phyloP scores from a whole-genome alignment of 2,113 vertebrate genomes.

The Nycticryphes semicollaris region DNA sequence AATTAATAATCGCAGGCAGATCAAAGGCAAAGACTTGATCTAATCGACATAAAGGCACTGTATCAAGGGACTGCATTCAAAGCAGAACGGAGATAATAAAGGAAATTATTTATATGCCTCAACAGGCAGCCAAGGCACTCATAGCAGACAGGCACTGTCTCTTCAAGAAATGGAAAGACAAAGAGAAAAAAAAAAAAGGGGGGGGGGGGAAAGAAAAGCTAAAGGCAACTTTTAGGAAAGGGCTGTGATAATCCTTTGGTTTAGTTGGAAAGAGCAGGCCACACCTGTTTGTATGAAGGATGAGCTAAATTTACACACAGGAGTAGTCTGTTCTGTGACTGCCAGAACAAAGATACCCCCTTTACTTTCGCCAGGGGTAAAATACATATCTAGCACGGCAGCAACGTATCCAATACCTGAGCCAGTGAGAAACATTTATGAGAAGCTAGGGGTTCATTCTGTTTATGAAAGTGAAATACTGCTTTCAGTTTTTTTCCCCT shows the following conservation, averaged over 20 bases:
- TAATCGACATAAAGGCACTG: neutral
- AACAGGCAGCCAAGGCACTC: neutral
- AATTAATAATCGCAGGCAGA: conserved; percentile 4
- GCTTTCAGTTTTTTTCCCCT: neutral
- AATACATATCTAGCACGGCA: rapidly evolving
- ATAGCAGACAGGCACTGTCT: neutral
- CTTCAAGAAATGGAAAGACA: neutral
- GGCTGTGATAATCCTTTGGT: neutral
- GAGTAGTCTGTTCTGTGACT: neutral
- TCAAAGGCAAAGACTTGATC: neutral
- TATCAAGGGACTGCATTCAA: neutral
- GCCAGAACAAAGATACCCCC: neutral
- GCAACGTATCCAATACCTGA: neutral
- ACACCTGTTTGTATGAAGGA: neutral
- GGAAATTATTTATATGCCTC: neutral
- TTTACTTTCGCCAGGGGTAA: neutral
- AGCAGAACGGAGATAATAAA: neutral
- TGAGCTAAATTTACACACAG: neutral
- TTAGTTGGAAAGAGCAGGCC: neutral
- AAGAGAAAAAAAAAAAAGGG: neutral
- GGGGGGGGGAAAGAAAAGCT: neutral
- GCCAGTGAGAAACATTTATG: neutral
- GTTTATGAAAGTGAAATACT: neutral
- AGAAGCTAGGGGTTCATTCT: neutral
- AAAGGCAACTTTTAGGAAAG: neutral